Conservation (phyloP, 64 coral and sea anemone species). For the Pocillopora verrucosa region DNA sequence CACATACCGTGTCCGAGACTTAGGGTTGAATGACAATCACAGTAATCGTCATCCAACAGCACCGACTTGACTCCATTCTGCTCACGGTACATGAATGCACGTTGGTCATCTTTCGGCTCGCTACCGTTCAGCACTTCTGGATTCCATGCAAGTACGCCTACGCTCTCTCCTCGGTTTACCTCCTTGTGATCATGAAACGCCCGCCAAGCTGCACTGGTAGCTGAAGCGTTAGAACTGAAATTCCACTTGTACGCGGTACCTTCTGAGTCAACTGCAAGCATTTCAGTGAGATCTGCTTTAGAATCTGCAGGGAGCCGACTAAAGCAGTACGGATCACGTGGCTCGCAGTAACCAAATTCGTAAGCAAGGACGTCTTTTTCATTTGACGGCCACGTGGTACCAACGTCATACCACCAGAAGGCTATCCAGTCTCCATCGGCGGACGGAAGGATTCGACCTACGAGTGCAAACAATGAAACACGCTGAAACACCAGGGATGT, state of each 20-base stretch:
- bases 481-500: not conserved
- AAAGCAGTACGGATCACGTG: conserved; percentile 19
- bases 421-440: not conserved
- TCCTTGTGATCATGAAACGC: conserved; percentile 33
- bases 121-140: not conserved
- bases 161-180: not conserved
- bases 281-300: not conserved
- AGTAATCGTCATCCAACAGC: not conserved
- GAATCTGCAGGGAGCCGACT: conserved; percentile 6
- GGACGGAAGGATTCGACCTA: not conserved
- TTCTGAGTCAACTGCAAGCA: conserved; percentile 21
- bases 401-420: conserved; percentile 7
- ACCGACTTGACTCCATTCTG: not conserved
- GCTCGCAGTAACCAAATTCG: conserved; percentile 3
- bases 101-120: not conserved
- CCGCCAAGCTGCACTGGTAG: conserved; percentile 26
- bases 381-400: not conserved
- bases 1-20: conserved; percentile 59
- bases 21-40: conserved; percentile 16
- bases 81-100: not conserved
- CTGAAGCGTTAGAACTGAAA: not conserved
- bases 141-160: not conserved
- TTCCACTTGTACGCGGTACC: conserved; percentile 13
- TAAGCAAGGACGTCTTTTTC: conserved; percentile 25
- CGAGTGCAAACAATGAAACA: not conserved